These are phyloP conservation scores for Hippopotamus amphibius DNA, from an alignment of 2,113 vertebrate genomes.

Conservation along the genomic window DNA sequence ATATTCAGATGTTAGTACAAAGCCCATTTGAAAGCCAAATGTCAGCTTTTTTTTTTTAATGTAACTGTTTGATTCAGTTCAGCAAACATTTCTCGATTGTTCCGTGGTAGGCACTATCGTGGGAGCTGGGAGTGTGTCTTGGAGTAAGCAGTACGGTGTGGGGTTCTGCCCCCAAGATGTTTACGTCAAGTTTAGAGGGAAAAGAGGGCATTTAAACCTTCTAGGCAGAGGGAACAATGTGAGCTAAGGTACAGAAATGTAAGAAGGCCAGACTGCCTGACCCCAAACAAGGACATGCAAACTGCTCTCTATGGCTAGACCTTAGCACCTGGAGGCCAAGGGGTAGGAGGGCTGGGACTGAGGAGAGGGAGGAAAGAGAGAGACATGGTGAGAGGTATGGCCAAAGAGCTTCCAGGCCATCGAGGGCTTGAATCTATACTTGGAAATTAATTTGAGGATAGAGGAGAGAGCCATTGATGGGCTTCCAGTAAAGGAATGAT, in stretches of 20 bases:
- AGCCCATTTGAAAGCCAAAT: slow-evolving; percentile 50
- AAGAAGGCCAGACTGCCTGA: background rate
- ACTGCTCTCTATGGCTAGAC: background rate
- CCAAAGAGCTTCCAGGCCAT: background rate
- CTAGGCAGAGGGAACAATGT: background rate
- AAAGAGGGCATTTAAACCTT: slow-evolving; percentile 25
- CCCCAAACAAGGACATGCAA: background rate
- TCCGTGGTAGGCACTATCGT: background rate
- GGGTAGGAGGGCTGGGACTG: background rate
- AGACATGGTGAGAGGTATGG: background rate
- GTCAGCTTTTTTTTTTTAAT: background rate
- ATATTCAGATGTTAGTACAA: slow-evolving; percentile 48
- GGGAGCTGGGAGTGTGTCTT: background rate
- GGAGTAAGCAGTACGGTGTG: background rate
- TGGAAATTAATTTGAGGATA: slow-evolving; percentile 34
- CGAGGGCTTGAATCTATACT: background rate
- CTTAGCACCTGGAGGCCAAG: background rate
- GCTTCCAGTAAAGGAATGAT: background rate
- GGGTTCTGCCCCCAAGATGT: background rate
- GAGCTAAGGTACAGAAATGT: slow-evolving; percentile 14
- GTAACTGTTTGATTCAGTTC: slow-evolving; percentile 25
- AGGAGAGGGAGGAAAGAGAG: background rate
- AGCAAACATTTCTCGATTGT: slow-evolving; percentile 39
- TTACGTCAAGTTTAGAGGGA: background rate
- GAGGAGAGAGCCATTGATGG: background rate